A percentile compares a stretch with the other conserved stretches of the same genome.
Conservation (phyloP, 2,888 invertebrate species). For the Mesorhabditis spiculigera region DNA sequence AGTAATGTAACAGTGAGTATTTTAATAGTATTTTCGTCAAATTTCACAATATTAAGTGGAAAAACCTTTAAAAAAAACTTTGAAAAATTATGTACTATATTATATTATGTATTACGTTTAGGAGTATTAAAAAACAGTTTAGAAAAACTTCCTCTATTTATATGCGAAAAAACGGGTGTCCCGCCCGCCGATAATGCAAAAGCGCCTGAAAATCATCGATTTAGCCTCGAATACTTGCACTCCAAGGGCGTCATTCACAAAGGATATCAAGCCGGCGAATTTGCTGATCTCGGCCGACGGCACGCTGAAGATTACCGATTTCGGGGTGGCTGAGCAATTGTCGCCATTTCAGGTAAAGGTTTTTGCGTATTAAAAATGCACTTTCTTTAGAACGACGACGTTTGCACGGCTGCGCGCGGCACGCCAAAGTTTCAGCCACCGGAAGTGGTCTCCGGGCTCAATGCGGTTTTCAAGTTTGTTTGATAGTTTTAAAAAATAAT, state of each 20-base stretch:
- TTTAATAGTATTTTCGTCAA: too few species aligned
- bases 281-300: conserved; percentile 83
- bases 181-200: too few species aligned
- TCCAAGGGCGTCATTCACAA: conserved; percentile 84
- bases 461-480: conserved; percentile 47
- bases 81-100: too few species aligned
- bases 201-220: not conserved
- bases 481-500: too few species aligned
- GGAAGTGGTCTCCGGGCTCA: conserved; percentile 89
- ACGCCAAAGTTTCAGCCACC: conserved; percentile 96
- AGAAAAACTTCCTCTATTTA: too few species aligned
- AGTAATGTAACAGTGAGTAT: too few species aligned
- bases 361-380: not conserved
- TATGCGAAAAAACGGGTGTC: too few species aligned
- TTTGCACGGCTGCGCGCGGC: conserved; percentile 87
- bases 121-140: too few species aligned
- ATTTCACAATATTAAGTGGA: too few species aligned
- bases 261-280: conserved; percentile 98
- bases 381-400: conserved; percentile 69
- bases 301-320: conserved; percentile 91
- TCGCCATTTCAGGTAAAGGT: conserved; percentile 24
- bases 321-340: conserved; percentile 84
- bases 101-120: too few species aligned
- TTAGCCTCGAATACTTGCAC: conserved; percentile 49
- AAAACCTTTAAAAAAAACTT: too few species aligned